Conservation (phyloP, 1,140 invertebrate genomes). For the Hypothenemus hampei region DNA sequence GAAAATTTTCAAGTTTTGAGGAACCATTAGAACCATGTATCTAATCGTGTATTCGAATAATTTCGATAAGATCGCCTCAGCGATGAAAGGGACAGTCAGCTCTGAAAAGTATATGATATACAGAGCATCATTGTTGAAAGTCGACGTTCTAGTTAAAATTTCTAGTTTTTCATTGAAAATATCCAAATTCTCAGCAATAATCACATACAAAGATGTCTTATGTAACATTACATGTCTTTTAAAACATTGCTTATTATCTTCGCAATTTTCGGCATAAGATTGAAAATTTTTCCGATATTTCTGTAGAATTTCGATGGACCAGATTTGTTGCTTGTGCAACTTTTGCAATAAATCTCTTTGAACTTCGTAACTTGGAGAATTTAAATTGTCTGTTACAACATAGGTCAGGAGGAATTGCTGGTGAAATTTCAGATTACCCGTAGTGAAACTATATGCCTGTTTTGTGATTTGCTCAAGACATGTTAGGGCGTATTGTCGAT, state of each 20-base stretch:
- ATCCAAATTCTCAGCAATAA: slow-evolving; percentile 6
- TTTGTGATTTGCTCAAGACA: slow-evolving; percentile 6
- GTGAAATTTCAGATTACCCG: not conserved
- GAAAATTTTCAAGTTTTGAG: not conserved
- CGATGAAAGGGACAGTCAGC: not conserved
- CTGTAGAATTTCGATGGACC: slow-evolving; percentile 12
- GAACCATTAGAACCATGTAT: slow-evolving; percentile 3
- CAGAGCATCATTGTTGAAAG: slow-evolving; percentile 6
- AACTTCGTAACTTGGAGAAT: not conserved
- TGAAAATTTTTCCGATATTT: not conserved
- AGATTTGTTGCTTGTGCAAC: slow-evolving; percentile 2
- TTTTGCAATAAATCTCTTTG: slow-evolving; percentile 6
- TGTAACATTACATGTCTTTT: slow-evolving; percentile 1
- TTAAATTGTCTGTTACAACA: not conserved
- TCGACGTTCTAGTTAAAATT: not conserved
- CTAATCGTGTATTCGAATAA: not conserved
- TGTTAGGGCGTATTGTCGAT: not conserved
- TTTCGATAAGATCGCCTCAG: not conserved
- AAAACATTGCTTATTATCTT: not conserved
- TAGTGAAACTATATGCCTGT: slow-evolving; percentile 1
- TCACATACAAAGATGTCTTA: slow-evolving; percentile 2
- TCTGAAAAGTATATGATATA: slow-evolving; percentile 14
- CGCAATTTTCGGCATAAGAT: slow-evolving; percentile 4
- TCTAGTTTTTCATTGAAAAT: not conserved
- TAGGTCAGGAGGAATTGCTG: slow-evolving; percentile 5